phyloP scores from a whole-genome alignment of 2,888 invertebrate genomes.

The Rhagium mordax region DNA sequence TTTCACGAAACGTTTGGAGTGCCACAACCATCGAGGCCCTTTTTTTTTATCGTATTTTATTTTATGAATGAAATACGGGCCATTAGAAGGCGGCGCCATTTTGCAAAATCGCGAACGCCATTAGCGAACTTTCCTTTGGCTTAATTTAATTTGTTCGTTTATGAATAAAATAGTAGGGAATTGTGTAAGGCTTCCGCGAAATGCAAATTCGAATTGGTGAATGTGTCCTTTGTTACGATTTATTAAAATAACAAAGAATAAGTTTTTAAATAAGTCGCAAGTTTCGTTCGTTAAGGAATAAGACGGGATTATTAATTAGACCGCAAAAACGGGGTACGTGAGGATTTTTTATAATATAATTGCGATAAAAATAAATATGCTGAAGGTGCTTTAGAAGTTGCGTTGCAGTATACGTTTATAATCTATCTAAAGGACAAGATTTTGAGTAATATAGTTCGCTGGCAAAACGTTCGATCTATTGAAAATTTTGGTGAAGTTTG shows the following conservation, averaged over 20 bases:
- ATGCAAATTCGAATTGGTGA: constrained; percentile 28
- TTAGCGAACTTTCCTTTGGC: not conserved
- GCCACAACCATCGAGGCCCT: too few species aligned
- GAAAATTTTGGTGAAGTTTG: too few species aligned
- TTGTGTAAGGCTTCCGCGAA: constrained; percentile 4
- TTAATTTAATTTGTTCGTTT: not conserved
- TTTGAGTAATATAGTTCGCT: too few species aligned
- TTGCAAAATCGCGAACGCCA: not conserved
- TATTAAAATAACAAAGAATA: constrained; percentile 16
- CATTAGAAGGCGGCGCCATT: not conserved
- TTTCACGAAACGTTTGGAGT: too few species aligned
- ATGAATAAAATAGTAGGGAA: not conserved
- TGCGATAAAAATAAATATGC: not conserved
- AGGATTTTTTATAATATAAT: not conserved
- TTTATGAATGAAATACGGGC: too few species aligned
- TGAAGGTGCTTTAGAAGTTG: not conserved
- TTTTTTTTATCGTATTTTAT: too few species aligned
- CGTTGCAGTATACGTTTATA: not conserved
- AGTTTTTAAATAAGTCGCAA: constrained; percentile 15
- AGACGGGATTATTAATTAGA: constrained; percentile 13
- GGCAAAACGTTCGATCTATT: too few species aligned
- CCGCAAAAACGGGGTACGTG: constrained; percentile 15
- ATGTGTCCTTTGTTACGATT: constrained; percentile 12
- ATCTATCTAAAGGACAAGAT: too few species aligned
- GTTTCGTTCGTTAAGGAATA: constrained; percentile 23